Evolutionary conservation across 2,888 invertebrate genomes (phyloP).

Genomic region (Morpho helenor): DNA sequence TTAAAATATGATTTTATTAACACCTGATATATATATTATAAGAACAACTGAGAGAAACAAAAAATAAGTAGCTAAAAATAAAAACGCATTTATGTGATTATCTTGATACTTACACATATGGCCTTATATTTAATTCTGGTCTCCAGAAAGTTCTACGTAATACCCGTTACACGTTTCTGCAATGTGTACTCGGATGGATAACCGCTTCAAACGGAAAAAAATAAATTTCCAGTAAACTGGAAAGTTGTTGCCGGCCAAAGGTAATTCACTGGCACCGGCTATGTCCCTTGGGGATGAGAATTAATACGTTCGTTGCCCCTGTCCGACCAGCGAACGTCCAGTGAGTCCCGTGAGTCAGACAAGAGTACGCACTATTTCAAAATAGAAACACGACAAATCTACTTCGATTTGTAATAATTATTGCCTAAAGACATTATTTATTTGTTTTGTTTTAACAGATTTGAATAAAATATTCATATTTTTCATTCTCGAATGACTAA

Average conservation of each 20-base stretch:
- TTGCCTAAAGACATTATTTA: not conserved
- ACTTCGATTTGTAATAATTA: not conserved
- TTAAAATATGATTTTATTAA: too few species aligned
- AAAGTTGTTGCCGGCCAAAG: slow-evolving; percentile 28
- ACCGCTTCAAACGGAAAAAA: slow-evolving; percentile 28
- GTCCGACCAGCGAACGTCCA: slow-evolving; percentile 27
- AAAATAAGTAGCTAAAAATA: too few species aligned
- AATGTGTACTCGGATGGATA: slow-evolving; percentile 34
- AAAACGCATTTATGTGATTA: too few species aligned
- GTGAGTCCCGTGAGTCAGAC: slow-evolving; percentile 24
- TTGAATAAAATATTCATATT: too few species aligned
- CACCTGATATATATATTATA: too few species aligned
- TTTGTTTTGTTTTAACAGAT: too few species aligned
- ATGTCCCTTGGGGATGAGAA: slow-evolving; percentile 41
- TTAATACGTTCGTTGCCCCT: slow-evolving; percentile 56
- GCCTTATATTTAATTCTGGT: not conserved
- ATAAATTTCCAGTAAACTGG: slow-evolving; percentile 28
- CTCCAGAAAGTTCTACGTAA: slow-evolving; percentile 6
- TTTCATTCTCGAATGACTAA: too few species aligned
- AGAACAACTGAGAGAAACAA: too few species aligned
- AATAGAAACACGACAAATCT: not conserved
- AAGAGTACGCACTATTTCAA: slow-evolving; percentile 21
- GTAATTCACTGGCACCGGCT: slow-evolving; percentile 29
- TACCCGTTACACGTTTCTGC: not conserved
- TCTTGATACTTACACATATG: too few species aligned